Conservation (phyloP, 2,797 vertebrate genomes). For the Phyllotis vaccarum region DNA sequence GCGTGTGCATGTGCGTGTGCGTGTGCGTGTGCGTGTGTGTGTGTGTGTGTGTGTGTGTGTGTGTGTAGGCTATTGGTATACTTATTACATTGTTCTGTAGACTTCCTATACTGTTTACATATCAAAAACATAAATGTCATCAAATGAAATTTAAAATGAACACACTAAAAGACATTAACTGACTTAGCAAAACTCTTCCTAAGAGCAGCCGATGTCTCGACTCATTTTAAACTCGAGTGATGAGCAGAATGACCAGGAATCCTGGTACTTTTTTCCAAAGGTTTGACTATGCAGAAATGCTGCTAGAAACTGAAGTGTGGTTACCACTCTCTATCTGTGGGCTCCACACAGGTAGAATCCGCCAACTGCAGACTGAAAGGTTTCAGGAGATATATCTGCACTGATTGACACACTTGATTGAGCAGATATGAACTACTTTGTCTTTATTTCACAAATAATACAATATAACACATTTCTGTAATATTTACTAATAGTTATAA, state of each 20-base stretch:
- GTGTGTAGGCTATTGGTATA: not conserved
- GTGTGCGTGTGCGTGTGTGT: too few relatives aligned
- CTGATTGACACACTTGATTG: too few relatives aligned
- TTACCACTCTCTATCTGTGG: not conserved
- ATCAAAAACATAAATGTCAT: not conserved
- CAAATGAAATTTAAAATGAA: constrained; percentile 7
- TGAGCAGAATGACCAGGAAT: not conserved
- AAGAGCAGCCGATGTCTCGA: not conserved
- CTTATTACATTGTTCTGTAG: not conserved
- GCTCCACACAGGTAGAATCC: not conserved
- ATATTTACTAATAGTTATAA: not conserved
- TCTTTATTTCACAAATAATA: not conserved
- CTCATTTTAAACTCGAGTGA: not conserved
- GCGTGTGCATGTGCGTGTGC: too few relatives aligned
- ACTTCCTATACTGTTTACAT: not conserved
- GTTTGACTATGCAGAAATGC: not conserved
- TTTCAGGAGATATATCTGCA: not conserved
- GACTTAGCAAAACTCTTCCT: not conserved
- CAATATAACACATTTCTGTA: not conserved
- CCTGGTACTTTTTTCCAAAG: not conserved
- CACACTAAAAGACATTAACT: not conserved
- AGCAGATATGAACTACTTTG: not conserved
- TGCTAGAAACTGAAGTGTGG: not conserved
- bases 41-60: too few relatives aligned
- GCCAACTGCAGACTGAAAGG: not conserved